A percentile compares a stretch with the other conserved stretches of the same genome.
These are phyloP conservation scores for Esox lucius DNA, from an alignment of 2,797 vertebrate genomes.

Conservation along the genomic window DNA sequence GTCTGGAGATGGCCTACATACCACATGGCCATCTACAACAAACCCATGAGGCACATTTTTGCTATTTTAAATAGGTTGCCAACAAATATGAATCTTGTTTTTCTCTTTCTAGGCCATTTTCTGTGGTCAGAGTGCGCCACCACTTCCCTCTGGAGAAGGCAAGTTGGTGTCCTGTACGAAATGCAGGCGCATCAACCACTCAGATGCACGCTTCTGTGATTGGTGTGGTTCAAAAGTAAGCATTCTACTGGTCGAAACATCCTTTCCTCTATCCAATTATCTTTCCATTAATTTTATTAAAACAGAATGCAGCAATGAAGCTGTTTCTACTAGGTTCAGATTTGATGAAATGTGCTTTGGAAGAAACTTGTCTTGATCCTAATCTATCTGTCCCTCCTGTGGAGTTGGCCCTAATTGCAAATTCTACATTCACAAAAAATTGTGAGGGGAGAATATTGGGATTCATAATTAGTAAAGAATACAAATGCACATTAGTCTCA, in stretches of 20 bases:
- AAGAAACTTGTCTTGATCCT: too few relatives aligned
- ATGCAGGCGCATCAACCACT: slow-evolving; percentile 71
- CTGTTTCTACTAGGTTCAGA: neutral
- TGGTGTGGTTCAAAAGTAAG: slow-evolving; percentile 83
- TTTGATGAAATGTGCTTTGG: too few relatives aligned
- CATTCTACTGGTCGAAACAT: neutral
- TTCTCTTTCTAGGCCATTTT: slow-evolving; percentile 53
- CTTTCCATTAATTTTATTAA: neutral
- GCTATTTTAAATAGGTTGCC: too few relatives aligned
- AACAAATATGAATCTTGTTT: neutral
- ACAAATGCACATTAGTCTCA: neutral
- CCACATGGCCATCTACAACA: too few relatives aligned
- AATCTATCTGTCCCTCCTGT: too few relatives aligned
- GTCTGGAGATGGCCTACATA: too few relatives aligned
- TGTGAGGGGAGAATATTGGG: too few relatives aligned
- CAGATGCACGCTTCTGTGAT: slow-evolving; percentile 80
- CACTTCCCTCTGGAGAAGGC: slow-evolving; percentile 38
- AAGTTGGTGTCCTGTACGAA: slow-evolving; percentile 75
- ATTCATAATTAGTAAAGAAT: too few relatives aligned
- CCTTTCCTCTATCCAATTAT: neutral
- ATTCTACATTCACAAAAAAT: too few relatives aligned
- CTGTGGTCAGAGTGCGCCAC: slow-evolving; percentile 45
- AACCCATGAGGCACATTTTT: too few relatives aligned
- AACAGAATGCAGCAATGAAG: neutral
- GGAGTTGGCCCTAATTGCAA: too few relatives aligned